Conservation (phyloP, 2,797 vertebrate species). For the Gymnothorax javanicus region DNA sequence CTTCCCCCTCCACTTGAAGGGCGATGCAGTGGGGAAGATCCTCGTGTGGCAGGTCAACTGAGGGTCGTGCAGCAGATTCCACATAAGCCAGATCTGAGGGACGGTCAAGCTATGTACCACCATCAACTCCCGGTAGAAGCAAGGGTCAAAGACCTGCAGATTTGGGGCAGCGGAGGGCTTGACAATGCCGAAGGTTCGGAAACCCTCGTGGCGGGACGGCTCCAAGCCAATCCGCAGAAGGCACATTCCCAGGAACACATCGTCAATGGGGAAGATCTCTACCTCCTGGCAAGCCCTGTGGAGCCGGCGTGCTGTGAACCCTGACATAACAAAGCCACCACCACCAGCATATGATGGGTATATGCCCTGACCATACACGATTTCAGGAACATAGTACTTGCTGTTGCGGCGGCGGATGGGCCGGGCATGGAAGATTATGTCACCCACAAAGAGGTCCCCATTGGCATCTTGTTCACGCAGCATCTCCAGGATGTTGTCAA, state of each 20-base stretch:
- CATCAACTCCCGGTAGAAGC: conserved; percentile 95
- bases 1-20: conserved; percentile 80
- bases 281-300: conserved; percentile 85
- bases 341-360: conserved; percentile 93
- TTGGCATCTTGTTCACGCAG: conserved; percentile 67
- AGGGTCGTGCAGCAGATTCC: conserved; percentile 88
- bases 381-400: conserved; percentile 93
- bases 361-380: conserved; percentile 82
- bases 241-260: conserved; percentile 98
- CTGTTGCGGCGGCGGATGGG: conserved; percentile 85
- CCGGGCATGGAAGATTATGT: conserved; percentile 88
- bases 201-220: conserved; percentile 84
- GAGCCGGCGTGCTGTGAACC: conserved; percentile 81
- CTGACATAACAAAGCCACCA: conserved; percentile 91
- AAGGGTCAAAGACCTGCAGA: conserved; percentile 91
- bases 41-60: conserved; percentile 76
- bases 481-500: conserved; percentile 92
- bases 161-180: conserved; percentile 90
- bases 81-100: conserved; percentile 98
- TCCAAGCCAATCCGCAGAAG: conserved; percentile 86
- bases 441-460: conserved; percentile 87
- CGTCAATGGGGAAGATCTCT: conserved; percentile 95
- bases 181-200: conserved; percentile 92
- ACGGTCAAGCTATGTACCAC: conserved; percentile 93
- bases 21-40: conserved; percentile 56